Evolutionary conservation across 2,797 vertebrate genomes (phyloP).

Genomic region (Heteromormyrus szaboi): DNA sequence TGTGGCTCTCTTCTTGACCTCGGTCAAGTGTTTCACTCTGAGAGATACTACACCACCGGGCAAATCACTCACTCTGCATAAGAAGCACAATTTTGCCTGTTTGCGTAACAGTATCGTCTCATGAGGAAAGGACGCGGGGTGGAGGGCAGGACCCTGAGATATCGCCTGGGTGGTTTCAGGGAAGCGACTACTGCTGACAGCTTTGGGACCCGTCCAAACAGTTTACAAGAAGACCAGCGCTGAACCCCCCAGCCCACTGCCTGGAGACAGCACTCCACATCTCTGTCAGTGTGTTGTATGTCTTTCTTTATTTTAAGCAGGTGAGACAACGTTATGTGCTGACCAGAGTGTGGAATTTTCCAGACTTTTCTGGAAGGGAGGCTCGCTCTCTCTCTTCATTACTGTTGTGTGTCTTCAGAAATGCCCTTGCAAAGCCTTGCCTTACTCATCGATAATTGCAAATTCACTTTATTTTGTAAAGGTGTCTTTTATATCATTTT

Average conservation of each 20-base stretch:
- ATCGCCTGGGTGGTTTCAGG: neutral
- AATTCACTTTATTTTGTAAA: neutral
- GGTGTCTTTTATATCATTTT: slow-evolving; percentile 10
- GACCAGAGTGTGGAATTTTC: neutral
- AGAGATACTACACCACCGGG: slow-evolving; percentile 20
- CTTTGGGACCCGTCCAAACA: neutral
- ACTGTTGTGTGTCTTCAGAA: neutral
- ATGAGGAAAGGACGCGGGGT: neutral
- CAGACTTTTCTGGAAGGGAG: neutral
- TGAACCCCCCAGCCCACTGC: neutral
- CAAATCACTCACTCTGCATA: neutral
- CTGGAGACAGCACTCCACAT: neutral
- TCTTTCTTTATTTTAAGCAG: neutral
- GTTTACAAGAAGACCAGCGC: neutral
- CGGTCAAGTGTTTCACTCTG: slow-evolving; percentile 33
- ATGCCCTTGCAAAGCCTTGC: neutral
- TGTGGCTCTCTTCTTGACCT: slow-evolving; percentile 35
- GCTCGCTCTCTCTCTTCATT: neutral
- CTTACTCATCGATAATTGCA: neutral
- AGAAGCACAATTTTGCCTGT: neutral
- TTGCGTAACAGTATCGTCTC: slow-evolving; percentile 13
- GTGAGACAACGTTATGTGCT: neutral
- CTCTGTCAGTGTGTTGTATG: neutral
- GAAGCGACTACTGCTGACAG: neutral
- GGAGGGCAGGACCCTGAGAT: neutral